Conservation (phyloP, 2,888 invertebrate species). For the Torymus tubicola region DNA sequence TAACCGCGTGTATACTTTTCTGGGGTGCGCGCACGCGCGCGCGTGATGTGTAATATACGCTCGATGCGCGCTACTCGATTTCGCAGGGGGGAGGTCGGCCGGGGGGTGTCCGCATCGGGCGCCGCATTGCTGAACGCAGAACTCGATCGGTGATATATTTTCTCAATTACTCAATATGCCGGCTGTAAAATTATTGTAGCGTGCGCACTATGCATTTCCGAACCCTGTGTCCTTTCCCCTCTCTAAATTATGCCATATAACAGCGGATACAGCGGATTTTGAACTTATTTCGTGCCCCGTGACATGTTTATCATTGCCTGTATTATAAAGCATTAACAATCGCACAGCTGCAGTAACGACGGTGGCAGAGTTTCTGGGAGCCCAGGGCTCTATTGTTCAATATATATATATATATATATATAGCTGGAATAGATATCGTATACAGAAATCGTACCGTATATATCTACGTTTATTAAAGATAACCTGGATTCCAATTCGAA, state of each 20-base stretch:
- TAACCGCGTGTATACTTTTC: conserved; percentile 49
- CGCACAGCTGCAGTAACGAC: no score
- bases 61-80: conserved; percentile 30
- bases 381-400: no score
- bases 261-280: conserved; percentile 1
- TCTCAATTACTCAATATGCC: conserved; percentile 54
- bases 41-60: conserved; percentile 14
- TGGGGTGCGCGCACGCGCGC: not conserved
- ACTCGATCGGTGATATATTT: conserved; percentile 45
- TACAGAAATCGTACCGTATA: no score
- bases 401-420: no score
- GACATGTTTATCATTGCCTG: conserved; percentile 11
- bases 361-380: no score
- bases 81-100: not conserved
- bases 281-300: conserved; percentile 20
- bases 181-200: conserved; percentile 46
- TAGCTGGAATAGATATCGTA: no score
- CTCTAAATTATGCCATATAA: no score
- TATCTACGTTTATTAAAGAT: no score
- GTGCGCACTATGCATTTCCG: not conserved
- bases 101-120: not conserved
- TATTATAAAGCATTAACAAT: not conserved
- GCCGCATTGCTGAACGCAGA: conserved; percentile 41
- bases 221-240: not conserved
- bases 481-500: no score